These are phyloP conservation scores for Nomada fucata DNA, from an alignment of 2,888 invertebrate genomes.

Conservation along the genomic window DNA sequence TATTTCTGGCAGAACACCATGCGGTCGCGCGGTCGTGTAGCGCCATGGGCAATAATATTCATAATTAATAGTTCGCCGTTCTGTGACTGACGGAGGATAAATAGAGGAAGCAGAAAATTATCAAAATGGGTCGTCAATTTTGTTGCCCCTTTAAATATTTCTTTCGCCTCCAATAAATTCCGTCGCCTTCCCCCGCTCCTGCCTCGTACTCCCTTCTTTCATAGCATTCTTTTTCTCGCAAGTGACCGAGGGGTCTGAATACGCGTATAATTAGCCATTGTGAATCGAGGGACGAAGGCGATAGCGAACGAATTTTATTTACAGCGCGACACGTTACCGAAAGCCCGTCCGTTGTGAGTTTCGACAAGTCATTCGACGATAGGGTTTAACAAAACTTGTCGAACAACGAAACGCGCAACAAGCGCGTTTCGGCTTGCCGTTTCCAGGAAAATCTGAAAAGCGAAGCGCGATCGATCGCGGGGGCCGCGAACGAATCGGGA, in stretches of 20 bases:
- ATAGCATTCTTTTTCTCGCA: not conserved
- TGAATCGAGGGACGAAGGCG: too few species aligned
- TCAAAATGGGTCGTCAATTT: slow-evolving; percentile 34
- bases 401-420: too few species aligned
- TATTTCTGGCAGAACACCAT: slow-evolving; percentile 79
- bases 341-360: too few species aligned
- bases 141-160: slow-evolving; percentile 13
- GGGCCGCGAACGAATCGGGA: slow-evolving; percentile 16
- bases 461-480: not conserved
- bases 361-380: too few species aligned
- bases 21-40: slow-evolving; percentile 78
- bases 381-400: too few species aligned
- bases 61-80: slow-evolving; percentile 83
- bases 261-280: too few species aligned
- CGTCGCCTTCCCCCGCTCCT: not conserved
- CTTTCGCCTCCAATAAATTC: not conserved
- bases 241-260: not conserved
- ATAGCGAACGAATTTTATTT: too few species aligned
- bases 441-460: too few species aligned
- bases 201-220: not conserved
- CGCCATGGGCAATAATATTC: slow-evolving; percentile 83
- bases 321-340: too few species aligned
- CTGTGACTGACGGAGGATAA: slow-evolving; percentile 81
- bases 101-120: slow-evolving; percentile 43
- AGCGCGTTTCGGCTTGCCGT: too few species aligned